Evolutionary conservation across 2,113 vertebrate species (phyloP).

Genomic region (Notothenia coriiceps): DNA sequence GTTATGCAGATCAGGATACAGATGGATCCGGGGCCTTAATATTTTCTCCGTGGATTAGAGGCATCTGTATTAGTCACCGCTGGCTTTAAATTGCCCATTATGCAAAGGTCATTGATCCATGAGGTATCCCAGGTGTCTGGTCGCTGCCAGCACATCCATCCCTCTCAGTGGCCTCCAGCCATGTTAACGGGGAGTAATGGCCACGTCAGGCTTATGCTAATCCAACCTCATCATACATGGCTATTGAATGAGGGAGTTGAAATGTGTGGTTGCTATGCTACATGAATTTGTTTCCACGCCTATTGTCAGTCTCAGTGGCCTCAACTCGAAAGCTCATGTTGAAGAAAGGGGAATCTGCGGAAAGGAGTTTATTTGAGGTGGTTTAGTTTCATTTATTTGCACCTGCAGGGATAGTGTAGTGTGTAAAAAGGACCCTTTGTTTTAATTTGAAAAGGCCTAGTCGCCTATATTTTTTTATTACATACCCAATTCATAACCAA

Average conservation of each 20-base stretch:
- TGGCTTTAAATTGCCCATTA: conserved; percentile 65
- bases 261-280: conserved; percentile 30
- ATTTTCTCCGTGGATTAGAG: conserved; percentile 15
- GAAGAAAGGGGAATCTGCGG: background rate
- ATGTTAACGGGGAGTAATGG: conserved; percentile 62
- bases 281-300: conserved; percentile 19
- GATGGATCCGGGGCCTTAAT: conserved; percentile 47
- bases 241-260: conserved; percentile 57
- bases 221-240: conserved; percentile 32
- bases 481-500: background rate
- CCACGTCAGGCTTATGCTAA: conserved; percentile 58
- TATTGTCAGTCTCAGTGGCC: background rate
- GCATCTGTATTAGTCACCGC: conserved; percentile 34
- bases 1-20: conserved; percentile 39
- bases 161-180: conserved; percentile 47
- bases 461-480: background rate
- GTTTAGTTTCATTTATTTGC: conserved; percentile 1
- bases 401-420: background rate
- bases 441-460: background rate
- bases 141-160: conserved; percentile 48
- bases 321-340: background rate
- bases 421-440: background rate
- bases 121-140: conserved; percentile 50
- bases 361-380: background rate
- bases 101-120: conserved; percentile 71